Evolutionary conservation across 2,113 vertebrate genomes (phyloP), one percentile per base, ranked within the genome.

Genomic region (Perccottus glenii): DNA sequence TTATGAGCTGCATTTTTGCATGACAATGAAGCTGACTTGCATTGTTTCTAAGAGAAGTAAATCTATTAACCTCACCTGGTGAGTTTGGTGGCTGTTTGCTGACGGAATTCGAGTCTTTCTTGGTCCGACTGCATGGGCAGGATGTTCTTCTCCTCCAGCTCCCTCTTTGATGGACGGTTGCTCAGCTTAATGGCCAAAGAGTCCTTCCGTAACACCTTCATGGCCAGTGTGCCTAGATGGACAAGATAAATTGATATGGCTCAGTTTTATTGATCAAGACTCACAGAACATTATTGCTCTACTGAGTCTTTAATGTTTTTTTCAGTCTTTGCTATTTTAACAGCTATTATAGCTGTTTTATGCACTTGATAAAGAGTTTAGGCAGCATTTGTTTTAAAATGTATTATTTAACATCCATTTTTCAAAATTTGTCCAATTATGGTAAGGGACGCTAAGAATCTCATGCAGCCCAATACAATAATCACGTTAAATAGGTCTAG

Each of bases 121-220:
- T 96, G 95, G 60, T 99, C 96, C 0, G 95, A 96, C 91, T 96
- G 95, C 90, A 95, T 87, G n/a, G 94, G 96, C 15, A 99, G 93
- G 81, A 99, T 99, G 82, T 99, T 99, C 86, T 99, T 99, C 16
- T 99, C 98, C 85, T 98, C 95, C 75, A 99, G 92, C 51, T 99
- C 98, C 72, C 95, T 83, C 80, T 96, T 95, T 2, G 97, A 95
- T 33, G 98, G 98, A 72, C 98, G 94, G 91, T 99, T 99, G 75
- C 95, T 96, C 68, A 99, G 90, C 85, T 99, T 99, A 88, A 99
- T 96, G 83, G 97, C 97, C 87, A 99, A 90, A 5, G 98, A 99
- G 87, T 99, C 98, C 88, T 97, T 98, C 69, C 96, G 93, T 84
- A 97, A 90, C 71, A 99, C 94, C 88, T 97, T 98, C 92, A 94